Evolutionary conservation across 2,888 invertebrate species (phyloP).

Genomic region (Steinernema carpocapsae): DNA sequence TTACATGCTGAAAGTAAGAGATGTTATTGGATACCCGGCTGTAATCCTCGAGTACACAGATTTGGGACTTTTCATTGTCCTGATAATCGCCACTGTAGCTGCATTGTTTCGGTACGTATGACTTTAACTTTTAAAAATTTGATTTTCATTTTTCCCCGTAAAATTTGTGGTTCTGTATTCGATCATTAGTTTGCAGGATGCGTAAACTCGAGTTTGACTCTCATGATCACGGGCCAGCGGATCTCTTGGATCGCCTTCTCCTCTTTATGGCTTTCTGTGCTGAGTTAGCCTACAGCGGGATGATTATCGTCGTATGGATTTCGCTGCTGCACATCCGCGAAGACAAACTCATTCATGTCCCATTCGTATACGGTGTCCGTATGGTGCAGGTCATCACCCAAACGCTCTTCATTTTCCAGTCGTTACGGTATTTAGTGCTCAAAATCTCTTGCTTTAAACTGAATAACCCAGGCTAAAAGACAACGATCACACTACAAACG

Average conservation of each 20-base stretch:
- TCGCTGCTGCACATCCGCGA: constrained; percentile 5
- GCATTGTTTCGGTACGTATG: neutral
- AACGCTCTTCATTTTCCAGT: constrained; percentile 22
- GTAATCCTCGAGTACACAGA: constrained; percentile 24
- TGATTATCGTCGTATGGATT: constrained; percentile 29
- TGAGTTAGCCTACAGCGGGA: constrained; percentile 19
- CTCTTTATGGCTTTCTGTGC: constrained; percentile 32
- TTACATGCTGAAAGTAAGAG: constrained; percentile 19
- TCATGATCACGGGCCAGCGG: constrained; percentile 24
- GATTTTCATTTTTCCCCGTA: neutral
- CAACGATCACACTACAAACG: constrained; percentile 1
- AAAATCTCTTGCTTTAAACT: neutral
- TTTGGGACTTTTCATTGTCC: constrained; percentile 7
- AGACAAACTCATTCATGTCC: constrained; percentile 23
- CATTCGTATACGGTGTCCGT: constrained; percentile 8
- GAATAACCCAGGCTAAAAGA: neutral
- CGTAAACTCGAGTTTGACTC: constrained; percentile 20
- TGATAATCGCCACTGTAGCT: constrained; percentile 1
- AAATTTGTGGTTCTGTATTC: neutral
- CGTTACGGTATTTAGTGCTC: neutral
- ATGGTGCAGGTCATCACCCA: constrained; percentile 16
- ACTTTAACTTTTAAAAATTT: neutral
- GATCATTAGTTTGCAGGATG: neutral
- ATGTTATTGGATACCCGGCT: neutral
- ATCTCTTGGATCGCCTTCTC: constrained; percentile 16